These are phyloP conservation scores for Sternarchorhynchus goeldii DNA, from an alignment of 2,797 vertebrate genomes.

Conservation along the genomic window DNA sequence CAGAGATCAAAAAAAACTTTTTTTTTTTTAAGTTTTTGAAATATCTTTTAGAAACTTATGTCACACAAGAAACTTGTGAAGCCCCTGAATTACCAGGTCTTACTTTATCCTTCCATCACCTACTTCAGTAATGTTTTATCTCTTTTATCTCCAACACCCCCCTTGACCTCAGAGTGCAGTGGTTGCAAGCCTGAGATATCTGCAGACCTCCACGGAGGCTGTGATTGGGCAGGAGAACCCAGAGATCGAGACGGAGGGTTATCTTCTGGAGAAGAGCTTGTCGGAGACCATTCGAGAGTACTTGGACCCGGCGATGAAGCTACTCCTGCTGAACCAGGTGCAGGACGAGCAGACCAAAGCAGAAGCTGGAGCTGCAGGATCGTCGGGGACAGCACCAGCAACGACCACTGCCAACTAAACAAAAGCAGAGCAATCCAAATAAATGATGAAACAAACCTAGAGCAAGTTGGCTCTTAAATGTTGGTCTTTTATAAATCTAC, in stretches of 20 bases:
- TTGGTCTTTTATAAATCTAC: slow-evolving; percentile 11
- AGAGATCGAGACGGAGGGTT: slow-evolving; percentile 83
- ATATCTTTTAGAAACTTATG: too few relatives aligned
- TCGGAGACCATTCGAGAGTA: slow-evolving; percentile 79
- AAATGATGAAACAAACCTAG: slow-evolving; percentile 34
- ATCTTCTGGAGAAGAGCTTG: slow-evolving; percentile 81
- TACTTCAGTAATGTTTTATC: background rate
- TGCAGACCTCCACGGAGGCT: slow-evolving; percentile 86
- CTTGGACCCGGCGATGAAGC: slow-evolving; percentile 65
- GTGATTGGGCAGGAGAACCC: slow-evolving; percentile 77
- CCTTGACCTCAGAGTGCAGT: slow-evolving; percentile 69
- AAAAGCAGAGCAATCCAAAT: background rate
- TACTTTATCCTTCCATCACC: background rate
- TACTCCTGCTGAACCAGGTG: slow-evolving; percentile 74
- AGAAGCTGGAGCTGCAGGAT: slow-evolving; percentile 38
- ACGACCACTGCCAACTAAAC: slow-evolving; percentile 58
- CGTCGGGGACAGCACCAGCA: slow-evolving; percentile 12
- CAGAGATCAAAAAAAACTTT: too few relatives aligned
- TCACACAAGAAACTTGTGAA: too few relatives aligned
- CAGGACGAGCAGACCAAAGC: slow-evolving; percentile 56
- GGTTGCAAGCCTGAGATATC: slow-evolving; percentile 80
- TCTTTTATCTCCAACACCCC: background rate
- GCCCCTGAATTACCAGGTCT: too few relatives aligned
- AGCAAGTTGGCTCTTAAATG: background rate
- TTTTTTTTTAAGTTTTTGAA: too few relatives aligned